phyloP scores from a whole-genome alignment of 2,113 vertebrate species.

The Myotis lucifugus region DNA sequence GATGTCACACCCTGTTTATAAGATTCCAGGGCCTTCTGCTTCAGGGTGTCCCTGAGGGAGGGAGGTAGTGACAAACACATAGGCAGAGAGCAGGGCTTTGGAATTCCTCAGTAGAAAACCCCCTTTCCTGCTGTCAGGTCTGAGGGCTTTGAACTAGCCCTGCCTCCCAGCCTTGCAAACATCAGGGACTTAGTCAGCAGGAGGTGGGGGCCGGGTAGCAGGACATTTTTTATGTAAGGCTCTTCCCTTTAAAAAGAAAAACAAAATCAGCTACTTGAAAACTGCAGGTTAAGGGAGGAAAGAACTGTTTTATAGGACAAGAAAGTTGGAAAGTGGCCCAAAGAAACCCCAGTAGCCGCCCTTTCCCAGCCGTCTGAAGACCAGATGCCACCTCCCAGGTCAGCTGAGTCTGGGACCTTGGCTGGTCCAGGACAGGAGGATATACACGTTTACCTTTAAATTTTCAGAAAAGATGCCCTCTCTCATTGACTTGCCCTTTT shows the following conservation, averaged over 20 bases:
- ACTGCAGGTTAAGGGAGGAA: not conserved
- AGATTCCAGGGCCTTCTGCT: not conserved
- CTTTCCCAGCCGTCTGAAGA: not conserved
- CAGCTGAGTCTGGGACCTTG: not conserved
- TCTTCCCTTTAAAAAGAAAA: not conserved
- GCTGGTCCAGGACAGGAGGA: not conserved
- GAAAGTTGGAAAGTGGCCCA: not conserved
- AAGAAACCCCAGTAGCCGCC: not conserved
- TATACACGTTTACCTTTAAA: not conserved
- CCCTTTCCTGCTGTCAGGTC: not conserved
- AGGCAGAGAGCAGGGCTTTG: not conserved
- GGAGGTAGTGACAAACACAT: not conserved
- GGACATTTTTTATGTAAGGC: not conserved
- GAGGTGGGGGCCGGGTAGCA: accelerated
- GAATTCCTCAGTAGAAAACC: not conserved
- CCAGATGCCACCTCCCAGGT: not conserved
- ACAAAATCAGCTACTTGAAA: not conserved
- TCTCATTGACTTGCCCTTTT: not conserved
- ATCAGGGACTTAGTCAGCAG: not conserved
- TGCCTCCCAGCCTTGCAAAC: not conserved
- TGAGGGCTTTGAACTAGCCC: not conserved
- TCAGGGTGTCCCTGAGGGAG: not conserved
- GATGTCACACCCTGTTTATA: not conserved
- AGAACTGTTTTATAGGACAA: not conserved
- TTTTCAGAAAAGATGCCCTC: not conserved